Evolutionary conservation across 2,113 vertebrate species (phyloP).

Genomic region (Heterochromis multidens): DNA sequence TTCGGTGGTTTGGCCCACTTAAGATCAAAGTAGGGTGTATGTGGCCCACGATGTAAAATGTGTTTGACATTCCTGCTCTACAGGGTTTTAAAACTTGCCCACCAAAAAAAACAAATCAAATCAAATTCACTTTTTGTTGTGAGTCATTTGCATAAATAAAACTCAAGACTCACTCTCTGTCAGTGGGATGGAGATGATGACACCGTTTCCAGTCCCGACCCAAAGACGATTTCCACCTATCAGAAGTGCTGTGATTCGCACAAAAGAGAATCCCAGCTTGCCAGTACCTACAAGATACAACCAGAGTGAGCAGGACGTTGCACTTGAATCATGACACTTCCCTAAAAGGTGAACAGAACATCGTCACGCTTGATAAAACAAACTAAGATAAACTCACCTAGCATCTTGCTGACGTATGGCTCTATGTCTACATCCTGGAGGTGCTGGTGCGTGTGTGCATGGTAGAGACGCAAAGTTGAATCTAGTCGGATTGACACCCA

Average conservation of each 20-base stretch:
- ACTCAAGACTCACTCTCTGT: constrained; percentile 87
- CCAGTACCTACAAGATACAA: constrained; percentile 84
- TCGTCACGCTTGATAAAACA: neutral
- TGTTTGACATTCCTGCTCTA: too few relatives aligned
- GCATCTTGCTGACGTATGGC: constrained; percentile 98
- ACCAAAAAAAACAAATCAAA: too few relatives aligned
- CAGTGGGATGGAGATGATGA: constrained; percentile 97
- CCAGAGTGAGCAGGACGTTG: neutral
- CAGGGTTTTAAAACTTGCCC: too few relatives aligned
- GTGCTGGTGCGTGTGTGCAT: constrained; percentile 95
- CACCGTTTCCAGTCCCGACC: constrained; percentile 97
- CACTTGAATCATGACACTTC: neutral
- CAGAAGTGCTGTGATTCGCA: constrained; percentile 94
- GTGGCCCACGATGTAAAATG: too few relatives aligned
- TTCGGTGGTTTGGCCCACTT: too few relatives aligned
- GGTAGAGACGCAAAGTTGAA: constrained; percentile 93
- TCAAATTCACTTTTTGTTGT: neutral
- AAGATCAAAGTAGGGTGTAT: too few relatives aligned
- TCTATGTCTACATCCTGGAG: constrained; percentile 98
- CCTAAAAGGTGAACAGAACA: too few relatives aligned
- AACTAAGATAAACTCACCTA: constrained; percentile 77
- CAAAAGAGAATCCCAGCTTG: constrained; percentile 97
- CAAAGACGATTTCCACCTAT: constrained; percentile 96
- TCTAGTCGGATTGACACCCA: constrained; percentile 98
- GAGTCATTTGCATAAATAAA: neutral